phyloP scores from a whole-genome alignment of 1,140 invertebrate species.

The Maconellicoccus hirsutus region DNA sequence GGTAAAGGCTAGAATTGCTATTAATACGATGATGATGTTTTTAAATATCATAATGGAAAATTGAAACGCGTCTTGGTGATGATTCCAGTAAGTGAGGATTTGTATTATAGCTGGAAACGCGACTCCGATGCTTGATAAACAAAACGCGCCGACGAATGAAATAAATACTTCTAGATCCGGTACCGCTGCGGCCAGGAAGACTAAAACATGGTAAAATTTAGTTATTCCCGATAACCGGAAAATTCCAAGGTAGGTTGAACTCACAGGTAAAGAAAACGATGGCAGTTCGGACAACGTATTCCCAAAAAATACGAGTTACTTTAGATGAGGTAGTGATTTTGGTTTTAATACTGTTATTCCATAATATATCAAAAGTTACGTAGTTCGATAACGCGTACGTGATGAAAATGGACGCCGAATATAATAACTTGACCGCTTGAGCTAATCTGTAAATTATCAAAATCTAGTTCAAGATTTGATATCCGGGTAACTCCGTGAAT shows the following conservation, averaged over 20 bases:
- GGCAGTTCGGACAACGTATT: constrained; percentile 52
- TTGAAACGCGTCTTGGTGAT: constrained; percentile 34
- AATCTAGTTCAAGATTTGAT: too few species aligned
- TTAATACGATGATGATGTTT: constrained; percentile 43
- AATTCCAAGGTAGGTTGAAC: constrained; percentile 37
- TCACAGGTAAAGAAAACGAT: constrained; percentile 68
- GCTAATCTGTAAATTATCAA: constrained; percentile 44
- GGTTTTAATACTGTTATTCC: constrained; percentile 52
- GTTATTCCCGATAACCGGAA: too few species aligned
- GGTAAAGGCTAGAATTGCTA: constrained; percentile 54
- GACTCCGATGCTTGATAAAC: constrained; percentile 63
- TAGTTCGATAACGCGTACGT: constrained; percentile 79
- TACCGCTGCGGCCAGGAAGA: constrained; percentile 60
- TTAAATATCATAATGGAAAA: constrained; percentile 41
- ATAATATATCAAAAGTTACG: constrained; percentile 76
- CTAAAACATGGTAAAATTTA: too few species aligned
- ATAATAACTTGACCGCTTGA: constrained; percentile 57
- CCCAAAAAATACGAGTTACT: constrained; percentile 41
- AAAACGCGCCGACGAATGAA: constrained; percentile 74
- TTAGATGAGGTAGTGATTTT: constrained; percentile 34
- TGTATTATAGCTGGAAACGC: constrained; percentile 76
- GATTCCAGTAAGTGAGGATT: constrained; percentile 45
- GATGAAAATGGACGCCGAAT: constrained; percentile 69
- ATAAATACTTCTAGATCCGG: constrained; percentile 75
- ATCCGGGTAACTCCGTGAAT: neutral